Percentiles rank a stretch among this genome's conserved stretches.
Evolutionary conservation across 2,113 vertebrate genomes (phyloP).

Genomic region (Leucoraja erinaceus): DNA sequence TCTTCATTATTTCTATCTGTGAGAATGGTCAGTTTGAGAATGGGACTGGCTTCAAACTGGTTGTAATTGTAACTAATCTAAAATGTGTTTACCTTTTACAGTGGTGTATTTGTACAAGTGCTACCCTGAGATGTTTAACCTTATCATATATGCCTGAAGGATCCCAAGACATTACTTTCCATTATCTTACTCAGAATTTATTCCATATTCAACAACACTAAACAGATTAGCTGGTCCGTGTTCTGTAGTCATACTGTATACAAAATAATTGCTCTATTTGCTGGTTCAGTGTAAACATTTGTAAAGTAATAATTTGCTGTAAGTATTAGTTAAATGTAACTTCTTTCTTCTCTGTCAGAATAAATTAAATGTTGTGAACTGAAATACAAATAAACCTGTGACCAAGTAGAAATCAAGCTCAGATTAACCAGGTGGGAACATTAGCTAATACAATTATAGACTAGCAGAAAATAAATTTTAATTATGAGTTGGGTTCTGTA

Average conservation of each 20-base stretch:
- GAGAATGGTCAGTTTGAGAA: background rate
- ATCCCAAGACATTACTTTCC: background rate
- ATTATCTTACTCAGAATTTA: background rate
- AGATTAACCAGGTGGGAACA: background rate
- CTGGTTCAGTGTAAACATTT: background rate
- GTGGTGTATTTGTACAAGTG: background rate
- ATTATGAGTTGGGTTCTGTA: background rate
- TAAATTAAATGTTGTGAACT: background rate
- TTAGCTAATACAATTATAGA: background rate
- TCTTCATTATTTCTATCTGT: background rate
- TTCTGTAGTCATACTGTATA: background rate
- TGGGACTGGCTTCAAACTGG: background rate
- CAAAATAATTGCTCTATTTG: background rate
- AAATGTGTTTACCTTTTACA: background rate
- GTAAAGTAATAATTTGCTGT: background rate
- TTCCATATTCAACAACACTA: background rate
- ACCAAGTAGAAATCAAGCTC: background rate
- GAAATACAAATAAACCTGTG: background rate
- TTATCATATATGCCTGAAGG: background rate
- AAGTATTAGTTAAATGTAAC: background rate
- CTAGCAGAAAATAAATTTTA: background rate
- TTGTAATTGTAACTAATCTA: background rate
- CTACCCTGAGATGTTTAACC: background rate
- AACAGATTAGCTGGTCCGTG: background rate
- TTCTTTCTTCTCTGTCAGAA: background rate